A percentile compares a stretch with the other conserved stretches of the same genome.
These are phyloP conservation scores for Schizothorax lantsangensis DNA, from an alignment of 2,797 vertebrate species.

Conservation along the genomic window DNA sequence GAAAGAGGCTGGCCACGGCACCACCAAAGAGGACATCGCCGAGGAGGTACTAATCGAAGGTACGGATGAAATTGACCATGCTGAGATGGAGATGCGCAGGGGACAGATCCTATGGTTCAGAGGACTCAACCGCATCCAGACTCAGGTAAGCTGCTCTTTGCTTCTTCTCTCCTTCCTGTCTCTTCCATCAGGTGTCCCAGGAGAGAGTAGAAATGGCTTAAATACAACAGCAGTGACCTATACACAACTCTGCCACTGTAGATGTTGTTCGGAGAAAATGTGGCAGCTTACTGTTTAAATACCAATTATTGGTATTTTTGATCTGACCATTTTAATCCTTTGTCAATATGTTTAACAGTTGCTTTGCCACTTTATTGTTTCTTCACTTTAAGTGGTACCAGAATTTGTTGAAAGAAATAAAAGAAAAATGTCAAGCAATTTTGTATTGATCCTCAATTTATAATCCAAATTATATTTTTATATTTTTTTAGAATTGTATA, in stretches of 20 bases:
- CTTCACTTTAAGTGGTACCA: background rate
- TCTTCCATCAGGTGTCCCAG: background rate
- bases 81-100: constrained; percentile 93
- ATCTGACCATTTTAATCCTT: background rate
- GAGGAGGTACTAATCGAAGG: constrained; percentile 87
- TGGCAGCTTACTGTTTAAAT: constrained; percentile 8
- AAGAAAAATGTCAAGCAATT: background rate
- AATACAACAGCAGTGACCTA: background rate
- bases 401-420: background rate
- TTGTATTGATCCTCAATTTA: background rate
- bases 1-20: constrained; percentile 94
- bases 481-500: background rate
- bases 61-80: constrained; percentile 93
- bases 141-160: constrained; percentile 84
- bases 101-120: constrained; percentile 99
- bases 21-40: constrained; percentile 88
- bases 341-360: background rate
- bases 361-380: background rate
- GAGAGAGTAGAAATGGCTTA: background rate
- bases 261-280: background rate
- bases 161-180: constrained; percentile 7
- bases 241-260: background rate
- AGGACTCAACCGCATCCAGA: constrained; percentile 99
- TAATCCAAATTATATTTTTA: background rate
- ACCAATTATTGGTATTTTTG: background rate